Evolutionary conservation across 2,113 vertebrate genomes (phyloP).

Genomic region (Cololabis saira): DNA sequence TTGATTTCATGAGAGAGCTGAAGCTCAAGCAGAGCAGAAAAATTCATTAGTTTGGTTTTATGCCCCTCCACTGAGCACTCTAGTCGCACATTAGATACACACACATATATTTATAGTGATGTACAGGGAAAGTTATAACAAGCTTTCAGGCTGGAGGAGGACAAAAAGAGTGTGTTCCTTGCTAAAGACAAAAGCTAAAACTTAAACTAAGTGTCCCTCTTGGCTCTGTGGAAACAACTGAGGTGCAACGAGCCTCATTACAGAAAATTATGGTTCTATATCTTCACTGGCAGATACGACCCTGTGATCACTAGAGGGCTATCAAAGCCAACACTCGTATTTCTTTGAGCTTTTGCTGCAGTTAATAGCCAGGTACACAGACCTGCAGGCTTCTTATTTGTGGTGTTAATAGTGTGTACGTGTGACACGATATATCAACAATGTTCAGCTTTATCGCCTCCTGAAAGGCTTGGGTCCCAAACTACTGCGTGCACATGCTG

Average conservation of each 20-base stretch:
- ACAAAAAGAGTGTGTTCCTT: constrained; percentile 6
- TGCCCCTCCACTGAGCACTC: constrained; percentile 14
- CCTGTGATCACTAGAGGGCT: constrained; percentile 70
- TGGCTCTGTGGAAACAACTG: constrained; percentile 25
- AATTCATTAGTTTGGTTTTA: constrained; percentile 54
- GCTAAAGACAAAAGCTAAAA: background rate
- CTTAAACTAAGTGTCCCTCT: background rate
- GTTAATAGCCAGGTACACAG: constrained; percentile 52
- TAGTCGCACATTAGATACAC: too few species aligned
- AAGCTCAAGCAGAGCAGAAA: constrained; percentile 43
- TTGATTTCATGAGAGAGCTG: constrained; percentile 46
- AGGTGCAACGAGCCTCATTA: constrained; percentile 45
- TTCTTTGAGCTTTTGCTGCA: background rate
- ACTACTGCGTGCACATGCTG: background rate
- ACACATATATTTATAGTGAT: constrained; percentile 19
- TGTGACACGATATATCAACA: constrained; percentile 31
- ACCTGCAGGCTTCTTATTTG: constrained; percentile 45
- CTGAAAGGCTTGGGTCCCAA: constrained; percentile 24
- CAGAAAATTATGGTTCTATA: constrained; percentile 25
- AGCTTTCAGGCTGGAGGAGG: constrained; percentile 21
- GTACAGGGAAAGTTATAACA: constrained; percentile 23
- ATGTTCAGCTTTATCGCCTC: constrained; percentile 29
- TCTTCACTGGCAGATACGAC: constrained; percentile 52
- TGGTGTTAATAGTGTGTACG: constrained; percentile 31
- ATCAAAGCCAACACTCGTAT: constrained; percentile 48